phyloP scores from a whole-genome alignment of 2,113 vertebrate genomes.

The Variabilichromis moorii region DNA sequence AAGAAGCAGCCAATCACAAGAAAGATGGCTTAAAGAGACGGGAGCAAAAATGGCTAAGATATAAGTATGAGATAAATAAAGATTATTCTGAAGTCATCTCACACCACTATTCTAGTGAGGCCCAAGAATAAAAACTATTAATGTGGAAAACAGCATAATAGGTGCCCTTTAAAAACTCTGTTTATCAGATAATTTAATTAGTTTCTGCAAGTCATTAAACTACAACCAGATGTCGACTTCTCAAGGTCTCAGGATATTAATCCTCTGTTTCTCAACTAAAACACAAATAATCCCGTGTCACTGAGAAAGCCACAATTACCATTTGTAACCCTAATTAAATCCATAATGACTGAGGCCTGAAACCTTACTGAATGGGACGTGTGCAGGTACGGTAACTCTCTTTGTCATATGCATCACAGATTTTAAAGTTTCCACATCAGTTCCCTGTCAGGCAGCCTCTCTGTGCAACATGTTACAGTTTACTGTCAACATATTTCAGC shows the following conservation, averaged over 20 bases:
- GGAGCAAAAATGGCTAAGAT: background rate
- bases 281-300: background rate
- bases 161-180: background rate
- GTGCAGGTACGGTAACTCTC: background rate
- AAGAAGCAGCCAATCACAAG: background rate
- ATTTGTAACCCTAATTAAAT: background rate
- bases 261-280: background rate
- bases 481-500: background rate
- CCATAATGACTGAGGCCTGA: background rate
- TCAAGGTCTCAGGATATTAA: background rate
- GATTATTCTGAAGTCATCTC: background rate
- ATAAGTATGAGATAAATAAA: background rate
- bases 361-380: accelerated
- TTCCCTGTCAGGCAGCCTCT: background rate
- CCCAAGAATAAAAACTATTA: background rate
- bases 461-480: background rate
- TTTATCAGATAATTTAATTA: background rate
- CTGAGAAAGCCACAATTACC: background rate
- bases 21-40: background rate
- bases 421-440: background rate
- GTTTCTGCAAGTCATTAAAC: background rate
- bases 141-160: background rate
- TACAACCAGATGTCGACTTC: background rate
- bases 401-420: background rate
- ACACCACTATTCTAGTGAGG: background rate